Evolutionary conservation across 2,113 vertebrate species (phyloP), one percentile per base, ranked within the genome.

Genomic region (Telmatochromis sp.): DNA sequence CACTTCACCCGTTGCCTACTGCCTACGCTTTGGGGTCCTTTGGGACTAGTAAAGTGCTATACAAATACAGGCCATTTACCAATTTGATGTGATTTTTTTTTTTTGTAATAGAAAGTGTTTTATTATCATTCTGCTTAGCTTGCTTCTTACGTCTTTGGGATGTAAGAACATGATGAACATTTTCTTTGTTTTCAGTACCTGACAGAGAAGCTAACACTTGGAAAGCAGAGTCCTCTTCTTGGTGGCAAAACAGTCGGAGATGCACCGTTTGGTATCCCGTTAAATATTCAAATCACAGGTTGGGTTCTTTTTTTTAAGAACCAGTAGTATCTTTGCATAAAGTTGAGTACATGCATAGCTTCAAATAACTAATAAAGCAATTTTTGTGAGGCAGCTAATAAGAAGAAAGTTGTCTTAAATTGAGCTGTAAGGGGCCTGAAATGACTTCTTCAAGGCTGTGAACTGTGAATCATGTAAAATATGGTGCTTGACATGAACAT

Each of bases 271-370:
- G 99, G 99, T 90, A 97, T 99, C 92, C 98, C 99, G 4, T 97
- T 97, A 94, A 99, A 99, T 94, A 97, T 99, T 95, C 97, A 97
- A 95, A 97, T 99, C 92, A 98, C 97, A 96, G 98, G 99, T 99
- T 97, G 28, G 90, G 1, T 0, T 7, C 3, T 79, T 79, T 0
- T 12, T 23, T 73, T 51, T 75, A 1, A 68, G 4, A 75, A 75
- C 71, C 42, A 75, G 42, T 75, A 2, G 4, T 47, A 19, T 31
- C 9, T 50, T 7, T 47, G 71, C 23, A 19, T 75, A 50, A 47
- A 50, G 42, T 19, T 78, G 4, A 47, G 40, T 75, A 28, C 9
- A 47, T 75, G 14, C 40, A 75, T 28, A 75, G 40, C 42, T 75
- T 75, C 40, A 75, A 11, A 47, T 75, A 47, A 75, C 15, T 47